Percentiles rank a stretch among this genome's conserved stretches.
Evolutionary conservation across 2,888 invertebrate species (phyloP).

Genomic region (Xestia c-nigrum): DNA sequence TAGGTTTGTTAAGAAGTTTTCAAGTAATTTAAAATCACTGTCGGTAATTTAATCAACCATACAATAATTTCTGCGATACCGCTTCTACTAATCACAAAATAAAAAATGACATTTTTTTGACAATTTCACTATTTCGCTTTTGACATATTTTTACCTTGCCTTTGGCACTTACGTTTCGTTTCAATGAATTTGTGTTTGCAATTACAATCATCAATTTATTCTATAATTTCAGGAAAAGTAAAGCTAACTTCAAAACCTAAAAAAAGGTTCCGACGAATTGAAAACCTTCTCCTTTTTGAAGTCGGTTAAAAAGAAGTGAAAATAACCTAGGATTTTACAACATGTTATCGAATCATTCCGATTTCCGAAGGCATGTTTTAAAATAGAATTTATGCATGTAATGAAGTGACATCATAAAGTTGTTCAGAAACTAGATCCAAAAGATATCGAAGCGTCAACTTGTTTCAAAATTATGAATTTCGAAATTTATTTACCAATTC

Average conservation of each 20-base stretch:
- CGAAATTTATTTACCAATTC: not conserved
- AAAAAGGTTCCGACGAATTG: too few relatives aligned
- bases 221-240: not conserved
- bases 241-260: too few relatives aligned
- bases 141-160: conserved; percentile 4
- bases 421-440: conserved; percentile 19
- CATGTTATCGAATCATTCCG: not conserved
- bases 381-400: not conserved
- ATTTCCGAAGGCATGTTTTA: not conserved
- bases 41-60: conserved; percentile 4
- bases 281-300: too few relatives aligned
- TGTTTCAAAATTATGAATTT: not conserved
- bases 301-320: not conserved
- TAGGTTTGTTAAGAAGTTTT: conserved; percentile 5
- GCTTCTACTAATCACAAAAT: not conserved
- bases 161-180: conserved; percentile 14
- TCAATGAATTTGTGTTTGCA: not conserved
- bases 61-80: not conserved
- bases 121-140: conserved; percentile 13
- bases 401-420: not conserved
- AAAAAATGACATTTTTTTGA: conserved; percentile 21
- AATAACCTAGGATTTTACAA: not conserved
- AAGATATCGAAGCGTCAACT: not conserved
- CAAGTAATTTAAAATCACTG: not conserved
- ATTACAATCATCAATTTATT: not conserved